Evolutionary conservation across 2,113 vertebrate genomes (phyloP), one percentile per base, ranked within the genome.

Genomic region (Oncorhynchus tshawytscha): DNA sequence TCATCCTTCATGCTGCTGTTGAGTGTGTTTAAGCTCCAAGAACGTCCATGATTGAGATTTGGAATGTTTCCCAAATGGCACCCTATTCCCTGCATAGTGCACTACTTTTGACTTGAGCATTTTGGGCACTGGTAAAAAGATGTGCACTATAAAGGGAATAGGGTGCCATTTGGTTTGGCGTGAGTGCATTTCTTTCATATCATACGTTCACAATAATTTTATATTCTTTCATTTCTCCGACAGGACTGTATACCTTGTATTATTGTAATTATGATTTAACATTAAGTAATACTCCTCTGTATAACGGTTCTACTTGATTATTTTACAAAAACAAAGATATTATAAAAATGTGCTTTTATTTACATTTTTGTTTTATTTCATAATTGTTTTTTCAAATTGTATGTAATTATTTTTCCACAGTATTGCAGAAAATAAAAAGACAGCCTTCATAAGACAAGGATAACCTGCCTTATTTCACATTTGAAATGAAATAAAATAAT

Each of bases 401-500:
- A 90, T 88, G 89, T 94, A 88, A 90, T 92, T 94, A 93, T 94
- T 94, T 94, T 94, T 94, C 88, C 92, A 94, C 90, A 86, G 80
- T 91, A 88, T 89, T 83, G 87, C 82, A 86, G 72, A 89, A 74
- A 62, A 91, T 93, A 92, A 88, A 79, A 92, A 82, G 84, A 92
- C 88, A 22, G 82, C 84, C 93, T 94, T 94, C 87, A 89, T 92
- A 92, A 81, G 62, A 77, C 45, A 31, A 65, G 49, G 29, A 25
- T 15, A 65, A 59, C 7, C 25, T 39, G 64, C 22, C 3, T 86
- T 84, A 54, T 62, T 62, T 62, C 59, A 62, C n/a, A 22, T 24
- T 62, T 62, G 5, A 54, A 5, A 54, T 18, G 0, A 54, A 39
- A 9, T 39, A 0, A 39, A 39, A 39, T 39, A 1, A 8, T 39